Evolutionary conservation across 2,797 vertebrate genomes (phyloP), one percentile per base, ranked within the genome.

Genomic region (Enteromius viviparus): DNA sequence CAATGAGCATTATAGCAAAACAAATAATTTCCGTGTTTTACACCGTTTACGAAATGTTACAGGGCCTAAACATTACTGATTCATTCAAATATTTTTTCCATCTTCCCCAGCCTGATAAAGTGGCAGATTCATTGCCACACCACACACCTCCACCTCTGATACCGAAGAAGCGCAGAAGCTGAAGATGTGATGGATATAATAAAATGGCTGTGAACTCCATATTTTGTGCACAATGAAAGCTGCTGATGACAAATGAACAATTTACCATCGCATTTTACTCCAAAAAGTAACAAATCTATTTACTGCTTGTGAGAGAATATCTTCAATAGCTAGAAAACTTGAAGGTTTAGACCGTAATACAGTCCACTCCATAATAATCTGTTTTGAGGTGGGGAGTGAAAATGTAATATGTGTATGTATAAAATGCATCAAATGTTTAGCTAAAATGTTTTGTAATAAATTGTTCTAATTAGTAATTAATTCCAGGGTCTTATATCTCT

Each of bases 81-180:
- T 42, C 9, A 45, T 34, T 64, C 15, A 17, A 23, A 26, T 12
- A 5, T 10, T 64, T 37, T 89, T 51, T 87, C 17, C 88, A 78
- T 85, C 37, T 84, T 83, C 82, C 60, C 65, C 89, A 96, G 95
- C 92, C 93, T 26, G 92, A 94, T 82, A 91, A 89, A 89, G 87
- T 45, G 76, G 74, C 85, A 26, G 85, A 90, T 47, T 0, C 81
- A 15, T 60, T 87, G 37, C 79, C 85, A 78, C 92, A 87, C 80
- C 91, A 84, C 32, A 65, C 89, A 26, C 88, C 91, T 11, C 94
- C 93, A 83, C 93, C 92, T 0, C 71, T 92, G 78, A 83, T 92
- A 60, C 94, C 94, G 1, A 95, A 95, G 89, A 91, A 93, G 86
- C 89, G 87, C 32, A 91, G 91, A 79, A 93, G 86, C 89, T 87